Conservation (phyloP, 2,113 vertebrate species). For the Oxygymnocypris stewartii region DNA sequence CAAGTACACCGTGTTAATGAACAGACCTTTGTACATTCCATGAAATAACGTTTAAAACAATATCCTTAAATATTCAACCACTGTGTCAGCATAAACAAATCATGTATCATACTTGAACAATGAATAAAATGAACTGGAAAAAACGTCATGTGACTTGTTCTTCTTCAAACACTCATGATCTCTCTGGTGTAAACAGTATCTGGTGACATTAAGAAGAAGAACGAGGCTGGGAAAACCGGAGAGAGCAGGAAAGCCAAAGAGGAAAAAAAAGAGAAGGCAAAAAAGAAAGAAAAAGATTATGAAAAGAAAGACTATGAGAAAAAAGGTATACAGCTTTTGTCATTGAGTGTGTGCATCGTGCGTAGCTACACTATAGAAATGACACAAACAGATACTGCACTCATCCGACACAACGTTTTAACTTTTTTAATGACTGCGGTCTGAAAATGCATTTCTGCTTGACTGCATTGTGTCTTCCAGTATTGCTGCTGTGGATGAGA, state of each 20-base stretch:
- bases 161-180: constrained; percentile 19
- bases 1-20: not conserved
- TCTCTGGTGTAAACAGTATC: constrained; percentile 45
- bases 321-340: constrained; percentile 65
- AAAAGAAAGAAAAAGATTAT: constrained; percentile 53
- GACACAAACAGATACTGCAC: constrained; percentile 21
- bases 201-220: constrained; percentile 36
- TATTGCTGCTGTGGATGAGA: constrained; percentile 24
- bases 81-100: too few relatives aligned
- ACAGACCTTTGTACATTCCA: too few relatives aligned
- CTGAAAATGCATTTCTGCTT: not conserved
- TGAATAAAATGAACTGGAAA: constrained; percentile 35
- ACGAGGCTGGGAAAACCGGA: constrained; percentile 1
- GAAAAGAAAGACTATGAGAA: constrained; percentile 66
- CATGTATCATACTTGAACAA: not conserved
- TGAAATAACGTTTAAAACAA: not conserved
- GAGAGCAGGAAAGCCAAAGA: constrained; percentile 47
- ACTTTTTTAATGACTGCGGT: not conserved
- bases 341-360: constrained; percentile 16
- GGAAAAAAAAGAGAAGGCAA: constrained; percentile 39
- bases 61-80: not conserved
- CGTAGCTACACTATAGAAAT: not conserved
- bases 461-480: not conserved
- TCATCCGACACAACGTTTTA: not conserved
- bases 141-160: not conserved